Percentiles rank a stretch among this genome's conserved stretches.
phyloP scores from a whole-genome alignment of 2,113 vertebrate species.

The Scortum barcoo region DNA sequence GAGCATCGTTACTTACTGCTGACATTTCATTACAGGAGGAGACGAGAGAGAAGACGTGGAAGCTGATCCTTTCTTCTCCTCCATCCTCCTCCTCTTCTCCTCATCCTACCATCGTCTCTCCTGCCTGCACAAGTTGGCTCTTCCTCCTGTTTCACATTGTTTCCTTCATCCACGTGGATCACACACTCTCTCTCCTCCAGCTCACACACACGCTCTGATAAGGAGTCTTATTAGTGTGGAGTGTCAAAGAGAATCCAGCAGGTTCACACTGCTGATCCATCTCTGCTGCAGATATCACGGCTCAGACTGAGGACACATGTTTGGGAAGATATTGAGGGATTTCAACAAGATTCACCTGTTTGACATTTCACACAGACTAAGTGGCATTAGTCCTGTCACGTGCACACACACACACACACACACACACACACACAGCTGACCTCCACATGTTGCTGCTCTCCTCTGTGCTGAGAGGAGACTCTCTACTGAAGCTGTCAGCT shows the following conservation, averaged over 20 bases:
- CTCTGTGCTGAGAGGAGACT: constrained; percentile 16
- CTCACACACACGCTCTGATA: constrained; percentile 11
- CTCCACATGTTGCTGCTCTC: neutral
- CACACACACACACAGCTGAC: neutral
- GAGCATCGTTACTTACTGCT: constrained; percentile 48
- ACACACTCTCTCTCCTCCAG: neutral
- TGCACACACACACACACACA: constrained; percentile 1
- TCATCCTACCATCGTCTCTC: neutral
- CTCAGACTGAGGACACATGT: neutral
- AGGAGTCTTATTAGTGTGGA: neutral
- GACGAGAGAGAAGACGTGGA: constrained; percentile 4
- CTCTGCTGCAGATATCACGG: neutral
- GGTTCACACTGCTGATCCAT: constrained; percentile 1
- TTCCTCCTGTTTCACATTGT: neutral
- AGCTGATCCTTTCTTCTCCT: neutral
- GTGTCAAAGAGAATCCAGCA: constrained; percentile 10
- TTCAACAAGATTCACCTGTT: neutral
- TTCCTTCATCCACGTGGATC: neutral
- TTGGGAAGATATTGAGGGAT: neutral
- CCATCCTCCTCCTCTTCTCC: neutral
- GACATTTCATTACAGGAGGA: constrained; percentile 41
- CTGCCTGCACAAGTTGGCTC: neutral
- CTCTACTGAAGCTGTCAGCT: constrained; percentile 36
- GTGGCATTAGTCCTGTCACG: neutral
- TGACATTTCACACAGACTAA: neutral